phyloP scores from a whole-genome alignment of 2,888 invertebrate species.

The Seira musarum region DNA sequence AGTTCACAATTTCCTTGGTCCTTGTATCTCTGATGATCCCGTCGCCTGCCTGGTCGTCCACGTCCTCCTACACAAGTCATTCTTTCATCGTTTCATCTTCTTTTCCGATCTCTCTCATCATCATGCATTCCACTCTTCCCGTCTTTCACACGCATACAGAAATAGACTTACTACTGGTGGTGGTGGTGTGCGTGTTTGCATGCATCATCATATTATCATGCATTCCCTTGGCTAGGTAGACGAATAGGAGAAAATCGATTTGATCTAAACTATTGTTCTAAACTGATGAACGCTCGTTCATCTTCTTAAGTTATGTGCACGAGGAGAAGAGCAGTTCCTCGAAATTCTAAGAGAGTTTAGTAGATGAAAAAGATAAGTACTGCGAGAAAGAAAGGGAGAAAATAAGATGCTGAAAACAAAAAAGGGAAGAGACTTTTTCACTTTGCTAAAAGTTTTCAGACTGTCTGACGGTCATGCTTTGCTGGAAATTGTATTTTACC shows the following conservation, averaged over 20 bases:
- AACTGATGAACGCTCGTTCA: constrained; percentile 11
- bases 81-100: constrained; percentile 25
- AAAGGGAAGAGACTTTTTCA: not conserved
- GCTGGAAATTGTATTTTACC: not conserved
- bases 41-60: too few species aligned
- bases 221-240: constrained; percentile 15
- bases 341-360: not conserved
- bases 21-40: not conserved
- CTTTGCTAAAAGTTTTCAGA: not conserved
- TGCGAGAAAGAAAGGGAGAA: not conserved
- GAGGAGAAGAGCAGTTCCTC: not conserved
- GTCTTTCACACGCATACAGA: constrained; percentile 26
- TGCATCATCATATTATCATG: constrained; percentile 33
- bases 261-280: constrained; percentile 40
- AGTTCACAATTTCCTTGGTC: not conserved
- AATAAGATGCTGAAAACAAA: not conserved
- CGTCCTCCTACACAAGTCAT: not conserved
- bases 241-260: constrained; percentile 30
- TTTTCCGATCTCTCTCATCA: constrained; percentile 37
- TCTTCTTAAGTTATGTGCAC: not conserved
- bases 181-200: not conserved
- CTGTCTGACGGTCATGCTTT: not conserved
- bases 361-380: not conserved
- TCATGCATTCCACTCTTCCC: constrained; percentile 44
- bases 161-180: not conserved